Conservation (phyloP, 64 coral and sea anemone genomes). For the Stichodactyla helianthus region DNA sequence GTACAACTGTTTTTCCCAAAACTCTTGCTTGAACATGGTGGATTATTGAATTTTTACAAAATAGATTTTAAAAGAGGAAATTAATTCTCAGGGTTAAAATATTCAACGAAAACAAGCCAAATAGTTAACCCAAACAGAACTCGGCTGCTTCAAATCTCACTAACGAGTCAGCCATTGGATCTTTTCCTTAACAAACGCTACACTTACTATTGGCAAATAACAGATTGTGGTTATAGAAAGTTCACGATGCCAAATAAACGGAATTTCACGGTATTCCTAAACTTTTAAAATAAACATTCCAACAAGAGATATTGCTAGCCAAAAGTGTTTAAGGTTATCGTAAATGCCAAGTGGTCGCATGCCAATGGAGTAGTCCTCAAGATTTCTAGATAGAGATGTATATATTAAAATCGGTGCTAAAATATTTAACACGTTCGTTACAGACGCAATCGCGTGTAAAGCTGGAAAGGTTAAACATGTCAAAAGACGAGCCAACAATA, state of each 20-base stretch:
- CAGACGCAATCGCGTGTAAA: background rate
- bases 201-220: background rate
- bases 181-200: background rate
- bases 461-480: background rate
- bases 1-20: no score
- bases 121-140: background rate
- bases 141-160: background rate
- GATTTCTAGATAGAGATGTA: constrained; percentile 2
- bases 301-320: constrained; percentile 2
- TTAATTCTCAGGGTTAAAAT: background rate
- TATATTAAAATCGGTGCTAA: background rate
- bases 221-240: background rate
- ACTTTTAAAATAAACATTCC: constrained; percentile 20
- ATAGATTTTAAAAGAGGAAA: background rate
- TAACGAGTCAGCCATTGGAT: background rate
- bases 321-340: constrained; percentile 8
- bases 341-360: background rate
- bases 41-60: background rate
- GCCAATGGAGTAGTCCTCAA: background rate
- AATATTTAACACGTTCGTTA: background rate
- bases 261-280: background rate
- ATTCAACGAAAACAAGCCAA: background rate
- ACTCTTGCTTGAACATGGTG: no score
- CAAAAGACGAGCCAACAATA: background rate
- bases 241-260: constrained; percentile 14